These are phyloP conservation scores for Turritopsis dohrnii DNA, from an alignment of 30 jellyfish, hydroid and myxozoan genomes.

Conservation along the genomic window DNA sequence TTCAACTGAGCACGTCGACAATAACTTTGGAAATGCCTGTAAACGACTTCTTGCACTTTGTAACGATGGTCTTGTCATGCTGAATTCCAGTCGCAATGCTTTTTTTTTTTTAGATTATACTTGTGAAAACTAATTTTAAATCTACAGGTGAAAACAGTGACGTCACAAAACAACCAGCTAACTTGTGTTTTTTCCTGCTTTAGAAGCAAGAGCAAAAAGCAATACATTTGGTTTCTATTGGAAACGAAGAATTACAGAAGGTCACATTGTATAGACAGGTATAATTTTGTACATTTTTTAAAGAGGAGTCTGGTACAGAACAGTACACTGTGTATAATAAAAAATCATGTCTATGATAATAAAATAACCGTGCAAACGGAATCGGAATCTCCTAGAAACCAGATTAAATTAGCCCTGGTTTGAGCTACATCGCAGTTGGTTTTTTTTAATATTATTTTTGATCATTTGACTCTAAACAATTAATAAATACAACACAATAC, in stretches of 20 bases:
- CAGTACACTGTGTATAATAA: too few species aligned
- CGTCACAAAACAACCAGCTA: not conserved
- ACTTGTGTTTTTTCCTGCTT: not conserved
- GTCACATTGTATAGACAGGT: slow-evolving; percentile 13
- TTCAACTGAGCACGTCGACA: slow-evolving; percentile 19
- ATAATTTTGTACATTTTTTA: not conserved
- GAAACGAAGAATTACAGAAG: not conserved
- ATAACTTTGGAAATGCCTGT: slow-evolving; percentile 32
- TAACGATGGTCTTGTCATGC: slow-evolving; percentile 33
- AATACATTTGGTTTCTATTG: not conserved
- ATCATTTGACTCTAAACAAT: too few species aligned
- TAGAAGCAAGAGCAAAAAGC: slow-evolving; percentile 12
- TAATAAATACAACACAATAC: too few species aligned
- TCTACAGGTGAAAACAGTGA: not conserved
- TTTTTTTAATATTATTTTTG: too few species aligned
- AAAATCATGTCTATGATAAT: too few species aligned
- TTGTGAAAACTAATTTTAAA: not conserved
- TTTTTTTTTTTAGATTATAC: not conserved
- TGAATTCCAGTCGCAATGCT: not conserved
- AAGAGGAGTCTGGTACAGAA: too few species aligned
- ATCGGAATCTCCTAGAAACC: too few species aligned
- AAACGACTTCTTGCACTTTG: slow-evolving; percentile 38
- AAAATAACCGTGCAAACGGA: too few species aligned
- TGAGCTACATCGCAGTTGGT: too few species aligned
- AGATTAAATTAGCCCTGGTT: too few species aligned